Evolutionary conservation across 35 echinoderm and acorn worm species (phyloP).

Genomic region (Ophiothrix spiculata): DNA sequence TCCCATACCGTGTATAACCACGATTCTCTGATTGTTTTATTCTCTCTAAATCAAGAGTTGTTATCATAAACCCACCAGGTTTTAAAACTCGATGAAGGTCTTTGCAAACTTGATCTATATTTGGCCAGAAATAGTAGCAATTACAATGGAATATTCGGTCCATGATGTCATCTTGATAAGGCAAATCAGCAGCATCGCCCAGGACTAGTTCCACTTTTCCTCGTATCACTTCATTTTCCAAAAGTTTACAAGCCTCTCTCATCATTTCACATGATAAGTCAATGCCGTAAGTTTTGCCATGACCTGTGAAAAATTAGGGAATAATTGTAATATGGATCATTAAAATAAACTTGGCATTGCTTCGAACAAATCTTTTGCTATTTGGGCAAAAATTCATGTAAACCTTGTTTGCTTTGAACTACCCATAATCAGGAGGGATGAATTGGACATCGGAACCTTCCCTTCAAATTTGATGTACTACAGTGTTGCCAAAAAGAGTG

Average conservation of each 20-base stretch:
- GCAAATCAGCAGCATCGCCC: slow-evolving; percentile 61
- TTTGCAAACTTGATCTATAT: slow-evolving; percentile 15
- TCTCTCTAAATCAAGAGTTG: slow-evolving; percentile 11
- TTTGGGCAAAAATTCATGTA: no score
- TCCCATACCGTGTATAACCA: slow-evolving; percentile 30
- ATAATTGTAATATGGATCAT: no score
- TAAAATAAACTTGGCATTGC: no score
- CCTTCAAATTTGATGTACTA: no score
- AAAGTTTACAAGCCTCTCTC: background rate
- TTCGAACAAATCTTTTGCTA: no score
- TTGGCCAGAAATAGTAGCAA: slow-evolving; percentile 93
- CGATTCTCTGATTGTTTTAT: background rate
- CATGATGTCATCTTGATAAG: slow-evolving; percentile 56
- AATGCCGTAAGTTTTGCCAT: slow-evolving; percentile 70
- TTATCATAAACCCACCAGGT: slow-evolving; percentile 69
- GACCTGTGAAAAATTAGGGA: no score
- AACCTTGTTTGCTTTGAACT: no score
- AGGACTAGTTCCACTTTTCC: slow-evolving; percentile 49
- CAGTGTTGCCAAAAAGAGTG: no score
- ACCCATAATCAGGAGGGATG: no score
- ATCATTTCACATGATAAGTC: slow-evolving; percentile 75
- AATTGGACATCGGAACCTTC: no score
- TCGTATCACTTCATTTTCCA: slow-evolving; percentile 44
- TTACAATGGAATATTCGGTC: slow-evolving; percentile 79
- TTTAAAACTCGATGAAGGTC: slow-evolving; percentile 70